A percentile compares a stretch with the other conserved stretches of the same genome.
Evolutionary conservation across 2,888 invertebrate genomes (phyloP).

Genomic region (Papilio demoleus): DNA sequence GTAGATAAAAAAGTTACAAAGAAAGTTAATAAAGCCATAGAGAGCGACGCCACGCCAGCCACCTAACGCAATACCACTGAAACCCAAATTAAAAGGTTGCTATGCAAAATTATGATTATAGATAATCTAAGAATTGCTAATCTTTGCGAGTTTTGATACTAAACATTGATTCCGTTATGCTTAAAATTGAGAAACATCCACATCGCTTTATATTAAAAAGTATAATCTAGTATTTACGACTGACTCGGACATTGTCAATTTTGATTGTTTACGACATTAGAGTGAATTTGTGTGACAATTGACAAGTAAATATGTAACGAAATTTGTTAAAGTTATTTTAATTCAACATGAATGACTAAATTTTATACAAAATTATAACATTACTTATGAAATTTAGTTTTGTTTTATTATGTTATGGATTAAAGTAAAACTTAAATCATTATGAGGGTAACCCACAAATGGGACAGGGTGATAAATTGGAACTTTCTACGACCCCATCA

Average conservation of each 20-base stretch:
- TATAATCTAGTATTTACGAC: slow-evolving; percentile 1
- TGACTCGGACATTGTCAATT: background rate
- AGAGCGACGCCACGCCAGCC: no score
- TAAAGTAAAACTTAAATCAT: slow-evolving; percentile 71
- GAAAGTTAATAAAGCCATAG: background rate
- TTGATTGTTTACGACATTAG: slow-evolving; percentile 10
- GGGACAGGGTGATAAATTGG: slow-evolving; percentile 63
- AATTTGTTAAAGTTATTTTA: slow-evolving; percentile 19
- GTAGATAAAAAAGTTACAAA: background rate
- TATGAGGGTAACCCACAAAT: slow-evolving; percentile 56
- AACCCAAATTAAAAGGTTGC: background rate
- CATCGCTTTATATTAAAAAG: background rate
- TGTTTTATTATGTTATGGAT: slow-evolving; percentile 60
- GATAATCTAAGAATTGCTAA: background rate
- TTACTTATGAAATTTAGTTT: slow-evolving; percentile 3
- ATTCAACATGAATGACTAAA: slow-evolving; percentile 23
- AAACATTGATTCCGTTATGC: no score
- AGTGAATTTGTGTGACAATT: slow-evolving; percentile 17
- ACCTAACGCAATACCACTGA: background rate
- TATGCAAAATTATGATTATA: background rate
- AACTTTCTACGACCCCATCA: slow-evolving; percentile 67
- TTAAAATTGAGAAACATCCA: no score
- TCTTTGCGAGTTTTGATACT: no score
- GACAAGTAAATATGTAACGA: slow-evolving; percentile 31
- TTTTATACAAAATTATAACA: slow-evolving; percentile 18